These are phyloP conservation scores for Chesias legatella DNA, from an alignment of 2,888 invertebrate species.

Conservation along the genomic window DNA sequence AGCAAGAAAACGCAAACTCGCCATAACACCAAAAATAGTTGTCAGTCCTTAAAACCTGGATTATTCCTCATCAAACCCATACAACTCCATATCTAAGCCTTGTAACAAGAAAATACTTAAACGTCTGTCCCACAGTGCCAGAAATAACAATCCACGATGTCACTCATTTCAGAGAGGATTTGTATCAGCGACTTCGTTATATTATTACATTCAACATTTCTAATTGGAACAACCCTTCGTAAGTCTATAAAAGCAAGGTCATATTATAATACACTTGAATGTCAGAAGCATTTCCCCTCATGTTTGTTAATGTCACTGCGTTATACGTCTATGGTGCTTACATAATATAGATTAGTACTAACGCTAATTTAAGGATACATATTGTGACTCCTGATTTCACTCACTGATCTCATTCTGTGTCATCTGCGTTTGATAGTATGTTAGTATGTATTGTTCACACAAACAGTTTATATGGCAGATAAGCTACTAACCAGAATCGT, in stretches of 20 bases:
- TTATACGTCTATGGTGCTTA: conserved; percentile 64
- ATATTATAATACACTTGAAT: conserved; percentile 68
- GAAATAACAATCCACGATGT: conserved; percentile 45
- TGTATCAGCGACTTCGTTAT: conserved; percentile 37
- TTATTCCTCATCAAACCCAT: background rate
- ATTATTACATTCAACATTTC: conserved; percentile 42
- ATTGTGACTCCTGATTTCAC: too few species aligned
- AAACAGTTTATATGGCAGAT: too few species aligned
- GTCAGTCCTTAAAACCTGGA: background rate
- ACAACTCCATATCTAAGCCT: conserved; percentile 3
- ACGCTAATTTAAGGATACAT: too few species aligned
- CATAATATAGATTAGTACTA: too few species aligned
- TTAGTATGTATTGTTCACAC: too few species aligned
- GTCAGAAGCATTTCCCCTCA: conserved; percentile 73
- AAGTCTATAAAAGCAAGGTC: conserved; percentile 63
- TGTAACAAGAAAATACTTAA: conserved; percentile 21
- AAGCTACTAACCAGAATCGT: too few species aligned
- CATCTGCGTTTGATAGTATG: too few species aligned
- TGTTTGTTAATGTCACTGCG: conserved; percentile 76
- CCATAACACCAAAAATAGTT: background rate
- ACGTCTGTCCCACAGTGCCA: conserved; percentile 25
- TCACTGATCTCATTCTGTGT: too few species aligned
- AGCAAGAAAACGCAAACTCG: too few species aligned
- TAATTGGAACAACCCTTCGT: conserved; percentile 62
- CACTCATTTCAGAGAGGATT: conserved; percentile 44